phyloP scores from a whole-genome alignment of 2,113 vertebrate species.

The Grallaria varia region DNA sequence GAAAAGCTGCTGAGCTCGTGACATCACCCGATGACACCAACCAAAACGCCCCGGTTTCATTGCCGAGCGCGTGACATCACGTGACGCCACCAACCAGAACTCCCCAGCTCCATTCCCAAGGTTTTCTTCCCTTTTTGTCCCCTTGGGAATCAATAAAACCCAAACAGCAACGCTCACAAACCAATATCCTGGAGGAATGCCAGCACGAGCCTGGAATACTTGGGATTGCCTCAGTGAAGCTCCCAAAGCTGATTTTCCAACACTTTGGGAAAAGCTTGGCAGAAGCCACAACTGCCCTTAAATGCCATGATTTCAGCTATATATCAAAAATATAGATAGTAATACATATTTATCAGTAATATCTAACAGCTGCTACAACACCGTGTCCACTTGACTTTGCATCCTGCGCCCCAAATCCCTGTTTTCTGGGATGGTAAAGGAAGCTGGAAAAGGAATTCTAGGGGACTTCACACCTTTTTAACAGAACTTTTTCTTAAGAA shows the following conservation, averaged over 20 bases:
- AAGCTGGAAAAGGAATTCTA: neutral
- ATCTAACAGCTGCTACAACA: neutral
- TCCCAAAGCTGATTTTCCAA: neutral
- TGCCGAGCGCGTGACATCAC: fast-evolving
- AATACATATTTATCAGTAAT: neutral
- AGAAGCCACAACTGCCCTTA: neutral
- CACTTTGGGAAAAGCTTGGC: neutral
- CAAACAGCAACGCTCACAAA: neutral
- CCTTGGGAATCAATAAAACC: neutral
- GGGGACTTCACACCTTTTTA: neutral
- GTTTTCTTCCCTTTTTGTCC: neutral
- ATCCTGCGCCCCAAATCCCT: neutral
- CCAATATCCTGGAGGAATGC: neutral
- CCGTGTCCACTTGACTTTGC: neutral
- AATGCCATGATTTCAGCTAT: neutral
- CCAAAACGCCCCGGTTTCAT: neutral
- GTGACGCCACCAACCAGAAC: neutral
- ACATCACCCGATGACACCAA: fast-evolving
- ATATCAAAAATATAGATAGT: neutral
- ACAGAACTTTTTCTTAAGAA: neutral
- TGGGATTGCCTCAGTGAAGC: neutral
- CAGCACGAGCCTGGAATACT: neutral
- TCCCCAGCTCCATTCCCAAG: neutral
- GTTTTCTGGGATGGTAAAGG: neutral
- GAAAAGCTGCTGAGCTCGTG: neutral